phyloP scores from a whole-genome alignment of 2,888 invertebrate genomes.

The Diarsia mendica region DNA sequence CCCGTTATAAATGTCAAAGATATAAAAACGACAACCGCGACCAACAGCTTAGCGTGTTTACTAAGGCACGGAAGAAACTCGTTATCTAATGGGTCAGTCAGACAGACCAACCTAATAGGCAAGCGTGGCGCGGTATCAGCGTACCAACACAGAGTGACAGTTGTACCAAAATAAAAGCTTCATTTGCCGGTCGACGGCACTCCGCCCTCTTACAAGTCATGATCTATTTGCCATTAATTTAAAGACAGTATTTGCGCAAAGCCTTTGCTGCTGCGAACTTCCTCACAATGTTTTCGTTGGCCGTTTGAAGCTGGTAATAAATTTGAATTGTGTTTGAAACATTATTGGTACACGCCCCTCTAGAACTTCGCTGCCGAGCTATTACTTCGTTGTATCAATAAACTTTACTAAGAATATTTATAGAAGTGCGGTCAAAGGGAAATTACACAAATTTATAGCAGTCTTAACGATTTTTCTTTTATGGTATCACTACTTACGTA shows the following conservation, averaged over 20 bases:
- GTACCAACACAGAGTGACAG: not conserved
- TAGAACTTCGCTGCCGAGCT: conserved; percentile 41
- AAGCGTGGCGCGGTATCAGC: no score
- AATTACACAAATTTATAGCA: conserved; percentile 23
- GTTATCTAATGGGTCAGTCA: no score
- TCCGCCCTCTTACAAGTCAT: conserved; percentile 15
- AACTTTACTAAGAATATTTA: conserved; percentile 53
- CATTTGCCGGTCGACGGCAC: conserved; percentile 4
- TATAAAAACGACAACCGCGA: no score
- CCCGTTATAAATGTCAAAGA: no score
- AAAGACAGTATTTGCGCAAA: conserved; percentile 46
- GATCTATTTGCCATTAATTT: conserved; percentile 52
- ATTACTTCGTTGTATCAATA: conserved; percentile 54
- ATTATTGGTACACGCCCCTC: conserved; percentile 50
- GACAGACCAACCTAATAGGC: no score
- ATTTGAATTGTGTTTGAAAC: conserved; percentile 57
- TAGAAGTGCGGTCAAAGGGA: conserved; percentile 35
- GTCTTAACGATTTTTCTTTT: conserved; percentile 16
- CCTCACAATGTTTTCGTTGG: conserved; percentile 57
- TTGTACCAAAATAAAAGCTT: conserved; percentile 9
- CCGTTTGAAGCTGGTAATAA: conserved; percentile 57
- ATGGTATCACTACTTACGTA: not conserved
- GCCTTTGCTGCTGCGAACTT: conserved; percentile 49
- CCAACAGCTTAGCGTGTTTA: no score
- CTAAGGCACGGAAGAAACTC: no score